phyloP scores from a whole-genome alignment of 2,113 vertebrate genomes.

The Xiphorhynchus elegans region DNA sequence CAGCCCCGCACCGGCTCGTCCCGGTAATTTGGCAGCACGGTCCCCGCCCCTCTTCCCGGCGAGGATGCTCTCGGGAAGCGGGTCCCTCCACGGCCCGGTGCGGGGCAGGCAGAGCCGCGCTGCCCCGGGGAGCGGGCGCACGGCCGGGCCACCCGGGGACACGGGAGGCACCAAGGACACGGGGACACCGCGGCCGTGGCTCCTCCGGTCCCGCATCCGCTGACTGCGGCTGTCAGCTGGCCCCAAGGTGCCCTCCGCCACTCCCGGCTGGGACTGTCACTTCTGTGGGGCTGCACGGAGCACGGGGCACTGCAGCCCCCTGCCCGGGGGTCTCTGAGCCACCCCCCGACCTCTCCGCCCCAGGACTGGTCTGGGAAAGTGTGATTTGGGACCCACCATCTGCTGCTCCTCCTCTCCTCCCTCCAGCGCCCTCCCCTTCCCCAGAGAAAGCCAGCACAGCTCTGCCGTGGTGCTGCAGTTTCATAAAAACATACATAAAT shows the following conservation, averaged over 20 bases:
- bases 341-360: background rate
- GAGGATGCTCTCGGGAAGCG: background rate
- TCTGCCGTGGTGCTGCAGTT: constrained; percentile 57
- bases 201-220: background rate
- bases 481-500: constrained; percentile 83
- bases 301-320: background rate
- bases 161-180: background rate
- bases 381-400: background rate
- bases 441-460: constrained; percentile 11
- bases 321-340: background rate
- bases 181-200: background rate
- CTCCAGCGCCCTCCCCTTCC: background rate
- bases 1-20: background rate
- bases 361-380: background rate
- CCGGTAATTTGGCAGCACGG: background rate
- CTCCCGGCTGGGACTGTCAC: background rate
- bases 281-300: background rate
- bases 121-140: accelerated
- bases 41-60: background rate
- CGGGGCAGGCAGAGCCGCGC: background rate
- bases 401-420: background rate
- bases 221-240: background rate
- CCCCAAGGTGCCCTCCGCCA: background rate
- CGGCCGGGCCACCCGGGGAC: accelerated
- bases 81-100: background rate